phyloP scores from a whole-genome alignment of 2,888 invertebrate species.

The Coelogynopora nodosa region DNA sequence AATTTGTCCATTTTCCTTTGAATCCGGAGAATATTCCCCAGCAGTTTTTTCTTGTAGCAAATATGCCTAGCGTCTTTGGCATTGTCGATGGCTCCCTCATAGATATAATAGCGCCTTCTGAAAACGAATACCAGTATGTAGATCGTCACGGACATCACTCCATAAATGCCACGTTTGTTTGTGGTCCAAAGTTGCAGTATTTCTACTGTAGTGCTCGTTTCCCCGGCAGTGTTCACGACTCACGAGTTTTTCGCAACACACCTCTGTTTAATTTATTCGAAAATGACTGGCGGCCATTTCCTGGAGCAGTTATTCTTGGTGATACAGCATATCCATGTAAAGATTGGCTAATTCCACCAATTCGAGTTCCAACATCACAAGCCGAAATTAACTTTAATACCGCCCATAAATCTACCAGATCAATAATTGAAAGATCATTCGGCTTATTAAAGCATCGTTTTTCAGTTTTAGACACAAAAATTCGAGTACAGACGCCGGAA shows the following conservation, averaged over 20 bases:
- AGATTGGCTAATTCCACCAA: constrained; percentile 21
- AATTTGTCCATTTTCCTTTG: background rate
- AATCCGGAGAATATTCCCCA: constrained; percentile 18
- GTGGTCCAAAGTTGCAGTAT: constrained; percentile 19
- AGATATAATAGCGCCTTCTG: background rate
- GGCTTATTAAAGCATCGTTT: constrained; percentile 1
- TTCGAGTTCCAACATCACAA: background rate
- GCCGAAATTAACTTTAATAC: constrained; percentile 5
- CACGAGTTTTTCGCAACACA: background rate
- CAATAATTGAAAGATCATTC: background rate
- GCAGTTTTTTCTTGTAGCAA: background rate
- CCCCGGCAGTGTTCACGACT: background rate
- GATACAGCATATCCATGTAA: constrained; percentile 14
- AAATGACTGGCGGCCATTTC: background rate
- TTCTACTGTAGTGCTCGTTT: constrained; percentile 15
- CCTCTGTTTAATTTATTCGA: background rate
- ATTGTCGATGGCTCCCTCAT: constrained; percentile 17
- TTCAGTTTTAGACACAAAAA: background rate
- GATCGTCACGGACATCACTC: constrained; percentile 24
- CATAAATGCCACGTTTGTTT: constrained; percentile 21
- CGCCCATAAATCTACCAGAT: constrained; percentile 15
- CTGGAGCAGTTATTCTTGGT: background rate
- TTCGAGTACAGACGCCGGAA: constrained; percentile 19
- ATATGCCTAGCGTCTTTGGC: constrained; percentile 19
- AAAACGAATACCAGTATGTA: background rate